Evolutionary conservation across 2,888 invertebrate species (phyloP), one percentile per base, ranked within the genome.

Genomic region (Melieria picta): DNA sequence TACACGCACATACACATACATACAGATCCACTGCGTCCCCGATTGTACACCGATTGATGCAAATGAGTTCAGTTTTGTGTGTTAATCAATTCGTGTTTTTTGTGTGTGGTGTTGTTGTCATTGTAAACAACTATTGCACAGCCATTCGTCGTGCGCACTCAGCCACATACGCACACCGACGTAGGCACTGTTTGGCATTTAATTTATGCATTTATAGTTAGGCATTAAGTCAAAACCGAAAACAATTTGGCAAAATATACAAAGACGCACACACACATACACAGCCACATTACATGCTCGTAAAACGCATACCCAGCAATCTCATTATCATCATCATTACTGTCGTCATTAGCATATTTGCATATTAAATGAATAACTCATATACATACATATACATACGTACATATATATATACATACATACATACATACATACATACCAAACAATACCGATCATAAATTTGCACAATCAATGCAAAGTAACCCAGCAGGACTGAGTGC

Each of bases 161-260:
- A 30, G 48, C 6, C 46, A 47, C 30, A 16, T 13, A 30, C 62
- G 30, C 30, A 48, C 62, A 62, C 30, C 16, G 55, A 65, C 64
- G 50, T 60, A 42, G 42, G 7, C 50, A 43, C 48, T 50, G 46
- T 67, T 10, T 42, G 50, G 42, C 50, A 58, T 67, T 50, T 67
- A 67, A 67, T 67, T 58, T 67, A 67, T 67, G 66, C 66, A 58
- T 47, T 67, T 50, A 16, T 47, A 42, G 69, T 62, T 55, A 69
- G 47, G 46, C 55, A 55, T 62, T 62, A 69, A 62, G 56, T 52
- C 62, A 68, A 60, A 61, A 68, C 60, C 46, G 43, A 42, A 52
- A 16, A 48, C 13, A 5, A 52, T 52, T n/a, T 52, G 52, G 52
- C 6, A 52, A 52, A 11, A n/a, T 46, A 11, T 46, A 52, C 56